Percentiles rank a stretch among this genome's conserved stretches.
Evolutionary conservation across 1,140 invertebrate genomes (phyloP).

Genomic region (Rhopalosiphum maidis): DNA sequence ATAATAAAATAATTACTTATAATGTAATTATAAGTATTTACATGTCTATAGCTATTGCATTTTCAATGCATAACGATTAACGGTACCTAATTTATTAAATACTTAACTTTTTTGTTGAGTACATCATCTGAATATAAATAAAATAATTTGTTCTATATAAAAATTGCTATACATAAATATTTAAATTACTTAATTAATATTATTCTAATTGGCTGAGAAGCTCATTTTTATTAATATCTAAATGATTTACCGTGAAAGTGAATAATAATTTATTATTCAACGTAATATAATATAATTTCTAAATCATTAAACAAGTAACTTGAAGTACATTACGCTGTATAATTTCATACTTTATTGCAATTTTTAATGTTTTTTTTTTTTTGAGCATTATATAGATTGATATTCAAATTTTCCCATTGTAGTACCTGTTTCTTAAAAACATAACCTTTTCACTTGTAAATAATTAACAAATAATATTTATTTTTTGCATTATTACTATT

Average conservation of each 20-base stretch:
- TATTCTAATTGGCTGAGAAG: background rate
- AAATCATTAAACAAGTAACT: background rate
- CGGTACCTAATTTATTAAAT: background rate
- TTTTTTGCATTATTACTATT: no score
- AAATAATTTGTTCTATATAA: background rate
- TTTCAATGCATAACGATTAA: no score
- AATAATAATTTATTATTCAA: no score
- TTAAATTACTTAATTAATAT: background rate
- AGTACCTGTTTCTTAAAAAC: background rate
- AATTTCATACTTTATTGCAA: background rate
- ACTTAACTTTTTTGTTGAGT: background rate
- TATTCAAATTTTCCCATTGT: background rate
- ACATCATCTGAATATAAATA: background rate
- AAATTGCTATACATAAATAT: background rate
- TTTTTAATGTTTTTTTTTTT: background rate
- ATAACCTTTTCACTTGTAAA: background rate
- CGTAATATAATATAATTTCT: background rate
- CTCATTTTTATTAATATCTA: background rate
- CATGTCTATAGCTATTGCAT: no score
- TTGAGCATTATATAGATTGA: background rate
- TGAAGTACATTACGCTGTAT: background rate
- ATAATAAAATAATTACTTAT: no score
- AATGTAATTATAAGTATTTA: no score
- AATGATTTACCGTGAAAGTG: background rate
- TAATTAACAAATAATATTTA: no score